A percentile compares a stretch with the other conserved stretches of the same genome.
These are phyloP conservation scores for Psix sp. DNA, from an alignment of 1,140 invertebrate species.

Conservation along the genomic window DNA sequence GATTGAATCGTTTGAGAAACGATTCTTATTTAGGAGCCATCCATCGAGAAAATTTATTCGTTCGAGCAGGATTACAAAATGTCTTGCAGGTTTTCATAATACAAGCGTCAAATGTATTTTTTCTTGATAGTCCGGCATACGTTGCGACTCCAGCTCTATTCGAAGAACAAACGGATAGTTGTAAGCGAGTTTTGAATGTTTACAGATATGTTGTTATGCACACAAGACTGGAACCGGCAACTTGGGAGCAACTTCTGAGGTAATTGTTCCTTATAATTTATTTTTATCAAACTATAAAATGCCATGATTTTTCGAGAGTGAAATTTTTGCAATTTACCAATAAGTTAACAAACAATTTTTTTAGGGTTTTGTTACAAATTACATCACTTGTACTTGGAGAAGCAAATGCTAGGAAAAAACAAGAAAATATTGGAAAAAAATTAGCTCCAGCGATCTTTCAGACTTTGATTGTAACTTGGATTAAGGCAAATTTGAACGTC, in stretches of 20 bases:
- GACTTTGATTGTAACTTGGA: conserved; percentile 98
- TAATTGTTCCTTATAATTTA: conserved; percentile 37
- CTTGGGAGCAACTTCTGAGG: conserved; percentile 85
- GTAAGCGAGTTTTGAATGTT: conserved; percentile 96
- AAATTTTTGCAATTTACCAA: conserved; percentile 1
- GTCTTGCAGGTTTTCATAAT: conserved; percentile 95
- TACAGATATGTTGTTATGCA: conserved; percentile 99
- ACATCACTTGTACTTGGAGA: conserved; percentile 92
- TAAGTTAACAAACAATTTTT: conserved; percentile 13
- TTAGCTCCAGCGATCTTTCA: conserved; percentile 95
- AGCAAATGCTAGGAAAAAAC: conserved; percentile 84
- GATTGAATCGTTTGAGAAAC: conserved; percentile 83
- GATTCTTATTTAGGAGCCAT: conserved; percentile 90
- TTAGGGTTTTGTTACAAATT: conserved; percentile 90
- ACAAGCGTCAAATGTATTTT: conserved; percentile 96
- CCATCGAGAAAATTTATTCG: conserved; percentile 85
- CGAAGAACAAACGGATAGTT: conserved; percentile 96
- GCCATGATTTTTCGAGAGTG: no score
- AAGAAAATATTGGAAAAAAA: conserved; percentile 87
- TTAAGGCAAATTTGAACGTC: conserved; percentile 97
- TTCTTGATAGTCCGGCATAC: conserved; percentile 80
- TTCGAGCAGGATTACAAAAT: conserved; percentile 90
- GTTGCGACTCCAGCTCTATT: conserved; percentile 77
- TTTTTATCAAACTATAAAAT: no score
- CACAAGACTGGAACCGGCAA: conserved; percentile 91